A percentile compares a stretch with the other conserved stretches of the same genome.
These are phyloP conservation scores for Onychorhynchus coronatus DNA, from an alignment of 2,113 vertebrate genomes.

Conservation along the genomic window DNA sequence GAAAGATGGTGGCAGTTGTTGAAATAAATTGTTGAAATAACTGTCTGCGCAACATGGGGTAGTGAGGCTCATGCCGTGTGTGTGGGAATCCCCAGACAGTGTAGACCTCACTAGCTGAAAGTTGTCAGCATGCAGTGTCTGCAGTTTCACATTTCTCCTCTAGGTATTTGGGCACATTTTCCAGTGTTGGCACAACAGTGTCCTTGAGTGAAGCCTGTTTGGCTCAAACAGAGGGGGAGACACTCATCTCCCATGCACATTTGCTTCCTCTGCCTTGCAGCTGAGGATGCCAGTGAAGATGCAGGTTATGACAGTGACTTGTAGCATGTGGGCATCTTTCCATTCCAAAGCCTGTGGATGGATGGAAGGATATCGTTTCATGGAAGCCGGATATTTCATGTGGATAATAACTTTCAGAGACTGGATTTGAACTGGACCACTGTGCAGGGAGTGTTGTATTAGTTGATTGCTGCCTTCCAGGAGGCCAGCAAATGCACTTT, in stretches of 20 bases:
- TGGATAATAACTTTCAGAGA: background rate
- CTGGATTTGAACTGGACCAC: background rate
- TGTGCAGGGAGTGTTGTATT: background rate
- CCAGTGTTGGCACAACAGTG: background rate
- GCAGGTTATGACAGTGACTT: background rate
- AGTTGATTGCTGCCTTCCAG: background rate
- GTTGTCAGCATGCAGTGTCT: background rate
- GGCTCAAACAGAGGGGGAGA: background rate
- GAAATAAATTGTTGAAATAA: background rate
- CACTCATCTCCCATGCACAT: fast-evolving
- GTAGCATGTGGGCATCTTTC: background rate
- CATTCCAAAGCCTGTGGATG: background rate
- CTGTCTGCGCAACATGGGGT: background rate
- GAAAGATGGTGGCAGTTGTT: background rate
- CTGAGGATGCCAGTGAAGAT: background rate
- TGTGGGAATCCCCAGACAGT: background rate
- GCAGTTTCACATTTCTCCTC: background rate
- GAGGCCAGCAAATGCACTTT: background rate
- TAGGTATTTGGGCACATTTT: background rate
- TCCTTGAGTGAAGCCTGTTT: background rate
- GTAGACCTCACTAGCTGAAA: background rate
- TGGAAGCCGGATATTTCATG: background rate
- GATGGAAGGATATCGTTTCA: background rate
- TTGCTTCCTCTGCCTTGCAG: background rate
- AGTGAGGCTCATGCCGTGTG: background rate